Percentiles rank a stretch among this genome's conserved stretches.
Conservation (phyloP, 23 tunicate genomes). For the Clavelina lepadiformis region DNA sequence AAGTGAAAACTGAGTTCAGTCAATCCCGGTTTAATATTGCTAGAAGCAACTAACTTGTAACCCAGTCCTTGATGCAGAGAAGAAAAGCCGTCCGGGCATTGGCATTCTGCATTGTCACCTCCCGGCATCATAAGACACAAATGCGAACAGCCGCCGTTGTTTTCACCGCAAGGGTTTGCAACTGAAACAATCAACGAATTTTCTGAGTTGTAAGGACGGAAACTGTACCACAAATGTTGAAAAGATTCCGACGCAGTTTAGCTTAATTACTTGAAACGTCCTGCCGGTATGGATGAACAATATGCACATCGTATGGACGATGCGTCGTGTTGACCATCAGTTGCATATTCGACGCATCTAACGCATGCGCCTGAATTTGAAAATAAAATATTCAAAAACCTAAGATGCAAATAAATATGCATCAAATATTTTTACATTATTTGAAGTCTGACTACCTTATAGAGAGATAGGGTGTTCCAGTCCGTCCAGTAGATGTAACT, state of each 20-base stretch:
- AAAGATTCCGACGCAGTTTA: background rate
- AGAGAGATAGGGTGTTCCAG: slow-evolving; percentile 47
- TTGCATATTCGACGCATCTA: slow-evolving; percentile 49
- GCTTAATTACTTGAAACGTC: slow-evolving; percentile 27
- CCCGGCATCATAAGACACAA: slow-evolving; percentile 61
- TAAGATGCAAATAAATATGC: background rate
- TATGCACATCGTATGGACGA: slow-evolving; percentile 56
- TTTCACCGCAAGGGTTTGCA: slow-evolving; percentile 52
- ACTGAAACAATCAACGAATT: slow-evolving; percentile 35
- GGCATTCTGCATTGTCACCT: slow-evolving; percentile 48
- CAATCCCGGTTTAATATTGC: too few species aligned
- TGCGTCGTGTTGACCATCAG: slow-evolving; percentile 76
- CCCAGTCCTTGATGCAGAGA: slow-evolving; percentile 34
- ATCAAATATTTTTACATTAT: too few species aligned
- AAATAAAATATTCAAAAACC: background rate
- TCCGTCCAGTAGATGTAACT: slow-evolving; percentile 83
- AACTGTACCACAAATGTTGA: too few species aligned
- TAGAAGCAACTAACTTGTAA: slow-evolving; percentile 2
- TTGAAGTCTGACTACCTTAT: slow-evolving; percentile 36
- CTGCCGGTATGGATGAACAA: slow-evolving; percentile 86
- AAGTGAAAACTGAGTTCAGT: too few species aligned
- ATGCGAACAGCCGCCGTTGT: slow-evolving; percentile 69
- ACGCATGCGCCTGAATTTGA: slow-evolving; percentile 58
- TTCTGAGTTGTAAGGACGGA: too few species aligned
- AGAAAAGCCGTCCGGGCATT: slow-evolving; percentile 64